Percentiles rank a stretch among this genome's conserved stretches.
Evolutionary conservation across 2,797 vertebrate species (phyloP).

Genomic region (Acanthurus tractus): DNA sequence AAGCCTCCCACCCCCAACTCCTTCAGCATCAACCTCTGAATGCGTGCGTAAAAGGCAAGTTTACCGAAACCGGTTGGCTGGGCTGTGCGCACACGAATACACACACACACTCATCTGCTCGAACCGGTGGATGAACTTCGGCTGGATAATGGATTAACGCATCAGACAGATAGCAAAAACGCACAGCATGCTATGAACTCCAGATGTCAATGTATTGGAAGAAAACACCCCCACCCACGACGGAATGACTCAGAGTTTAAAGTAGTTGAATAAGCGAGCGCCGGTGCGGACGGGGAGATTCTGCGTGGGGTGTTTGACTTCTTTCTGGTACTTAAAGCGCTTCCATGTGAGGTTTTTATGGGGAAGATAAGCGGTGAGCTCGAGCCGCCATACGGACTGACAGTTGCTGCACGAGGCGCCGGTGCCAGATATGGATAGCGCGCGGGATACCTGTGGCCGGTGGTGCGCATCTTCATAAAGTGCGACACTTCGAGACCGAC

Average conservation of each 20-base stretch:
- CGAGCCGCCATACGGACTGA: slow-evolving; percentile 61
- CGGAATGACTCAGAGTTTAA: slow-evolving; percentile 74
- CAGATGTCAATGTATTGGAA: slow-evolving; percentile 79
- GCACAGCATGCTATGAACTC: slow-evolving; percentile 58
- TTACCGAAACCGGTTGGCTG: slow-evolving; percentile 69
- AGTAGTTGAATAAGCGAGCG: slow-evolving; percentile 75
- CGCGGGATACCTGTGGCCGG: slow-evolving; percentile 60
- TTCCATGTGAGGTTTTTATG: slow-evolving; percentile 59
- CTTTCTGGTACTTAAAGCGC: slow-evolving; percentile 70
- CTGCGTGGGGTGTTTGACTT: slow-evolving; percentile 58
- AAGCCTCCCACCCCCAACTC: slow-evolving; percentile 69
- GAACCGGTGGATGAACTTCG: slow-evolving; percentile 71
- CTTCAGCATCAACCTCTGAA: slow-evolving; percentile 48
- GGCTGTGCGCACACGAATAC: slow-evolving; percentile 40
- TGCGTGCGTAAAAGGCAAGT: slow-evolving; percentile 76
- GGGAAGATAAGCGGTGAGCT: slow-evolving; percentile 57
- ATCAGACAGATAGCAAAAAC: slow-evolving; percentile 56
- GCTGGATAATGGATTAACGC: slow-evolving; percentile 75
- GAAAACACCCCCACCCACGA: slow-evolving; percentile 71
- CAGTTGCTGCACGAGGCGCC: slow-evolving; percentile 54
- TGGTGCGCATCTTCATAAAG: slow-evolving; percentile 78
- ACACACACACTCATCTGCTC: slow-evolving; percentile 8
- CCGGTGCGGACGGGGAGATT: slow-evolving; percentile 79
- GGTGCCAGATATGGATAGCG: slow-evolving; percentile 70
- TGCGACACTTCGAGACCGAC: slow-evolving; percentile 43